Percentiles rank a stretch among this genome's conserved stretches.
Evolutionary conservation across 2,797 vertebrate species (phyloP).

Genomic region (Dallia pectoralis): DNA sequence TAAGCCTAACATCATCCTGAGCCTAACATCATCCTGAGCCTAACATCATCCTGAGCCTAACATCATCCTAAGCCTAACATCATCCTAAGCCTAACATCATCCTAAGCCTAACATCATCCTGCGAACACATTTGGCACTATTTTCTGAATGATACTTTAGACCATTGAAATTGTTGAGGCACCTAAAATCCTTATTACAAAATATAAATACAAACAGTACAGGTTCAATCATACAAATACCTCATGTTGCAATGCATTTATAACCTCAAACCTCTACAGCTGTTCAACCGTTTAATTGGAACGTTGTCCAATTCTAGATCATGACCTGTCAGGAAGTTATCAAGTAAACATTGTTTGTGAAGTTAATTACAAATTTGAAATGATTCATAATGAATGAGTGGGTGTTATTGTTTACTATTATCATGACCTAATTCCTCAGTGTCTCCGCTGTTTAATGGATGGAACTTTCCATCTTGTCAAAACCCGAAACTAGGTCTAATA

Average conservation of each 20-base stretch:
- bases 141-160: too few relatives aligned
- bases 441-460: not conserved
- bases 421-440: not conserved
- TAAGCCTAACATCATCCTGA: too few relatives aligned
- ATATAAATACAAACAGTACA: not conserved
- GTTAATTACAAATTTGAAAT: not conserved
- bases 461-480: not conserved
- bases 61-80: too few relatives aligned
- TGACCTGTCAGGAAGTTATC: not conserved
- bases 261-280: not conserved
- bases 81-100: too few relatives aligned
- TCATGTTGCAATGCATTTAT: not conserved
- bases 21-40: too few relatives aligned
- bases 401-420: not conserved
- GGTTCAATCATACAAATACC: not conserved
- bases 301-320: not conserved
- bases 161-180: not conserved
- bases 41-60: too few relatives aligned
- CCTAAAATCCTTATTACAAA: not conserved
- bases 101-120: too few relatives aligned
- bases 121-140: too few relatives aligned
- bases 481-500: not conserved
- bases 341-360: not conserved
- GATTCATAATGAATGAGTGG: not conserved
- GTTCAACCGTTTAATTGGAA: not conserved